Base-by-base conservation (phyloP, 1,140 invertebrate species). In the Antheraea mylitta region DNA sequence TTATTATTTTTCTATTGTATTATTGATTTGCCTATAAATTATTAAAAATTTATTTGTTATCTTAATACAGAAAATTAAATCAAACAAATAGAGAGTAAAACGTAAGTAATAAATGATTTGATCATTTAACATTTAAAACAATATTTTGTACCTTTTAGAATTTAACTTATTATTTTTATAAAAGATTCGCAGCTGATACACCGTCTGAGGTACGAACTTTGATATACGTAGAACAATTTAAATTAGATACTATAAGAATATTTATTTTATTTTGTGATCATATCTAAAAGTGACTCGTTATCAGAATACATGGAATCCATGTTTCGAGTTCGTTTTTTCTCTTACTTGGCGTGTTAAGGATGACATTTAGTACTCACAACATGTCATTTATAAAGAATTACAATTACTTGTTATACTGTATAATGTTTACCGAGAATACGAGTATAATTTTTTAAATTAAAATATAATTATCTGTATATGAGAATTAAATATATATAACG, bases 231-330 rank as follows among this genome's bases (percentile, higher is more conserved):
- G 62, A 36, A 65, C 45, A 61, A 67, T 70, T 68, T 70, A 68
- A 74, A 76, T 73, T 74, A 74, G 69, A 64, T 13, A 53, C 16
- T 53, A 13, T 53, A n/a, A 53, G 71, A 69, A 67, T 76, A 73
- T 63, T 58, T 71, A 66, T 70, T 69, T 64, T 36, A 53, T 19
- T 69, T 68, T 22, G 18, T 61, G 69, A 67, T 63, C 16, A 48
- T 68, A 74, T 72, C 70, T 71, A n/a, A 16, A 48, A 68, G 60
- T 68, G 38, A 58, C 67, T 58, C 11, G 7, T 53, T 53, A 53
- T 53, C 45, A 16, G 45, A 53, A 53, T 53, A 42, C 45, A 53
- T 16, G 16, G 16, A 53, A 53, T 53, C 38, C 38, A 42, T 42
- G 11, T 53, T 53, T 53, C 45, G 45, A 53, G 11, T 53, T 63